These are phyloP conservation scores for Ricordea florida DNA, from an alignment of 92 coral and sea anemone species.

Conservation along the genomic window DNA sequence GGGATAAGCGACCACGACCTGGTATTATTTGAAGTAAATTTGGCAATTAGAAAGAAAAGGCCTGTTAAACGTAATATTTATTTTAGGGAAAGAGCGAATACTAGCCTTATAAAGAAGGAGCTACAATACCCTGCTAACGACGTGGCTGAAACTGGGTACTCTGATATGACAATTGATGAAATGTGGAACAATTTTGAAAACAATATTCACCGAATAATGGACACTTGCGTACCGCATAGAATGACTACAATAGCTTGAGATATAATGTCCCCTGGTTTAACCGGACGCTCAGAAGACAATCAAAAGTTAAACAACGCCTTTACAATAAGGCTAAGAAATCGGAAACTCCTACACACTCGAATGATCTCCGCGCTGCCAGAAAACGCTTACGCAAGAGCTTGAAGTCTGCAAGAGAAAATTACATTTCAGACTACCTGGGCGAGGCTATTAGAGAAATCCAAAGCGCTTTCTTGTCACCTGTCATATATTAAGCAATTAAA, in stretches of 20 bases:
- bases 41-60: constrained; percentile 39
- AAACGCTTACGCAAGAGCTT: constrained; percentile 28
- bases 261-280: constrained; percentile 18
- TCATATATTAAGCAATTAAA: constrained; percentile 27
- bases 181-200: constrained; percentile 36
- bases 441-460: constrained; percentile 36
- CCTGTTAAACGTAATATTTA: constrained; percentile 56
- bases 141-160: background rate
- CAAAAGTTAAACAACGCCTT: constrained; percentile 11
- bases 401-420: constrained; percentile 35
- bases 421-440: constrained; percentile 44
- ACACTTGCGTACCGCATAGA: constrained; percentile 18
- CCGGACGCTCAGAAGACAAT: constrained; percentile 14
- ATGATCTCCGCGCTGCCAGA: constrained; percentile 1
- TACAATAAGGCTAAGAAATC: constrained; percentile 14
- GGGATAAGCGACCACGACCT: constrained; percentile 64
- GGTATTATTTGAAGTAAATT: constrained; percentile 26
- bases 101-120: constrained; percentile 32
- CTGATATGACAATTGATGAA: too few species aligned
- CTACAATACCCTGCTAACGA: too few species aligned
- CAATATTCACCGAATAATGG: background rate
- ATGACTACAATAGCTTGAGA: constrained; percentile 5
- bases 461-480: constrained; percentile 1
- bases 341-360: background rate
- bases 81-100: constrained; percentile 23